phyloP scores from a whole-genome alignment of 2,797 vertebrate species.

The Limnodromus scolopaceus region DNA sequence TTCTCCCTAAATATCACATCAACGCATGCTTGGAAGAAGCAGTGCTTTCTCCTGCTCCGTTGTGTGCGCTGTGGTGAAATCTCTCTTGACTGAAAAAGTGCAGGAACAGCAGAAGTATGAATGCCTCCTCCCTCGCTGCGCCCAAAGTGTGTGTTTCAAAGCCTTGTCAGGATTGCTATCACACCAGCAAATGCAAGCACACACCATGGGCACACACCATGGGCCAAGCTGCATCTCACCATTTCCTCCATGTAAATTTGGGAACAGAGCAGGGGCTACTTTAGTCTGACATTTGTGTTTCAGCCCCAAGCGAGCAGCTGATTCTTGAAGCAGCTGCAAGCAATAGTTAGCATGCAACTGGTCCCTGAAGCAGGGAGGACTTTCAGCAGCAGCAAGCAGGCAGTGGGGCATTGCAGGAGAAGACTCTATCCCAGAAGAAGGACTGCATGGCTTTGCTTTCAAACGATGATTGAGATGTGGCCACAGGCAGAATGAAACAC shows the following conservation, averaged over 20 bases:
- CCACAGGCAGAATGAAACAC: neutral
- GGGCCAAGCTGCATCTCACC: neutral
- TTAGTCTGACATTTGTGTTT: neutral
- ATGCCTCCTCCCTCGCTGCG: neutral
- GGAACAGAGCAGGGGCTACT: neutral
- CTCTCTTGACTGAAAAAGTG: rapidly evolving
- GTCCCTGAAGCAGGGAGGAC: neutral
- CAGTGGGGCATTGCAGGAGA: neutral
- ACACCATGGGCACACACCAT: rapidly evolving
- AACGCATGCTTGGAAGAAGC: neutral
- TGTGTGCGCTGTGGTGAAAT: neutral
- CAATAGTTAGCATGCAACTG: rapidly evolving
- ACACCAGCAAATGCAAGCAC: neutral
- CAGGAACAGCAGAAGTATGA: neutral
- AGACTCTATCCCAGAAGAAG: neutral
- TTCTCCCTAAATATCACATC: neutral
- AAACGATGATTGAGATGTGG: neutral
- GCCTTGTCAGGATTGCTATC: neutral
- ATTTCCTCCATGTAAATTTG: neutral
- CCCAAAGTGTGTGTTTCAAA: neutral
- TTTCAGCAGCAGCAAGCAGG: neutral
- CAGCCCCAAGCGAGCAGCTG: neutral
- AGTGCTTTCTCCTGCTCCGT: neutral
- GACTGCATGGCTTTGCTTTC: neutral
- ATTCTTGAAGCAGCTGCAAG: neutral